Evolutionary conservation across 2,888 invertebrate genomes (phyloP), one percentile per base, ranked within the genome.

Genomic region (Invenusta paracnida): DNA sequence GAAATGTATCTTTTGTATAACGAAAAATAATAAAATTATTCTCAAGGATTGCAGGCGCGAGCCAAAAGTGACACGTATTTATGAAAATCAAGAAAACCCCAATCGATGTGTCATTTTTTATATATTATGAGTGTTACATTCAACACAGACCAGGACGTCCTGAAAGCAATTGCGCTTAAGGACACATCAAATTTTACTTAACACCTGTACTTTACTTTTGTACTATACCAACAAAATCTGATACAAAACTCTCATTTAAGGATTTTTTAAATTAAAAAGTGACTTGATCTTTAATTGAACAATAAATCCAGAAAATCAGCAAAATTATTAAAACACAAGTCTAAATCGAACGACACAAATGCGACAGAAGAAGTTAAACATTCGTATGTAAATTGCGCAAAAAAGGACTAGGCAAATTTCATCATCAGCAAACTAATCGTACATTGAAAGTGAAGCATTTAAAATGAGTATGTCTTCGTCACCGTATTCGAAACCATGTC

Each of bases 271-370:
- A 13, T 5, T 5, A 73, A 73, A 73, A 73, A 73, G 73, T 73
- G 73, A 73, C 73, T 73, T 23, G 73, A 73, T 73, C 73, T 73
- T 73, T 73, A n/a, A 73, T 73, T 73, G 11, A 73, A 73, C 73
- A 73, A 73, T 73, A 73, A 73, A 73, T 73, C 73, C 73, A 73
- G 73, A 73, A 73, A 73, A 25, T n/a, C n/a, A n/a, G n/a, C 23
- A 73, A 73, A 73, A 73, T 73, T 73, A 73, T 73, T 73, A 5
- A 73, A 73, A 73, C 73, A 73, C 73, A 73, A 73, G 73, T 73
- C 17, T 73, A 73, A 73, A 23, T 13, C 73, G 73, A 73, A 73
- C 73, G 73, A 73, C 73, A 73, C 73, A 73, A 73, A 73, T 73
- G 73, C 73, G 73, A 73, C 73, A 13, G 73, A 73, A 13, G 73